Evolutionary conservation across 53 echinoderm and acorn worm genomes (phyloP).

Genomic region (Zoroaster sp.): DNA sequence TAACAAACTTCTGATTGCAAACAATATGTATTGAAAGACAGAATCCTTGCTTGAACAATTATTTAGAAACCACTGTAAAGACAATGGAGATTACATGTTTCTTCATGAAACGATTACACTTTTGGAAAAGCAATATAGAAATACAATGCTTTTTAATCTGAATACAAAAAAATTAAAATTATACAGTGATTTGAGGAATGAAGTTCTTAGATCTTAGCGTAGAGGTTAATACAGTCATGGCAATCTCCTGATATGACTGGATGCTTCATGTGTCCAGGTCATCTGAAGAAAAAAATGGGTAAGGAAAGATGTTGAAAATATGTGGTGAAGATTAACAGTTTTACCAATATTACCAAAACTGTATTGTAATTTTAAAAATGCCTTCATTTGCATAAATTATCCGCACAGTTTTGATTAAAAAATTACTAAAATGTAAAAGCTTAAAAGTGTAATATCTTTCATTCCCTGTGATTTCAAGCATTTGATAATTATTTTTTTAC

Average conservation of each 20-base stretch:
- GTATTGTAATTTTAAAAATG: too few species aligned
- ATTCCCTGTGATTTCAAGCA: not conserved
- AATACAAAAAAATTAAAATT: not conserved
- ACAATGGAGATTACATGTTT: not conserved
- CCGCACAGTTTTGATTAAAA: too few species aligned
- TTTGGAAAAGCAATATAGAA: not conserved
- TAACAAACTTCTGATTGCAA: too few species aligned
- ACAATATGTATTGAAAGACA: too few species aligned
- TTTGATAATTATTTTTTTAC: too few species aligned
- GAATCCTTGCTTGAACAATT: too few species aligned
- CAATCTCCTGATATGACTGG: not conserved
- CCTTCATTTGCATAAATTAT: too few species aligned
- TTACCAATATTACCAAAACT: too few species aligned
- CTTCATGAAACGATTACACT: not conserved
- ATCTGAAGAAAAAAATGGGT: not conserved
- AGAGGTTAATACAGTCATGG: too few species aligned
- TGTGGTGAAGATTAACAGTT: too few species aligned
- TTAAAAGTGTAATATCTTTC: not conserved
- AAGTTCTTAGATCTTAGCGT: not conserved
- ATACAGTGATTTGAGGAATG: not conserved
- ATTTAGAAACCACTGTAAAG: not conserved
- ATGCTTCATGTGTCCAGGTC: not conserved
- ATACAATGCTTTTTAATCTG: not conserved
- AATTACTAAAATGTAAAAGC: too few species aligned
- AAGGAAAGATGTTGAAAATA: not conserved